Evolutionary conservation across 2,113 vertebrate genomes (phyloP).

Genomic region (Seriola quinqueradiata): DNA sequence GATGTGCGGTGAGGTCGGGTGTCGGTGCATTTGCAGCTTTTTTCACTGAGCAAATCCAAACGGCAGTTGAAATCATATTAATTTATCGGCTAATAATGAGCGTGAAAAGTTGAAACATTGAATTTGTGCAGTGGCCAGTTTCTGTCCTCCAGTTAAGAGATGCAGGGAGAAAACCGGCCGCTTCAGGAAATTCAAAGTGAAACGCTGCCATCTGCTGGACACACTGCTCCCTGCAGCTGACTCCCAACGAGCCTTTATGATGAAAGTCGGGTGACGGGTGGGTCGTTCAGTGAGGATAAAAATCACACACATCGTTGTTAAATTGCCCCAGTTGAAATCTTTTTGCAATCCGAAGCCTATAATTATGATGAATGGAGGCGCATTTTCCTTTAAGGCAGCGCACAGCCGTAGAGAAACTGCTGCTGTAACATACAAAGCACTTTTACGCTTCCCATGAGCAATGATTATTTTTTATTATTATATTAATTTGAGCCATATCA

Average conservation of each 20-base stretch:
- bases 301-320: conserved; percentile 31
- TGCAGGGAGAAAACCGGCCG: background rate
- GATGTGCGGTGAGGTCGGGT: background rate
- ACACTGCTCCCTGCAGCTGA: conserved; percentile 3
- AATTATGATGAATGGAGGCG: conserved; percentile 43
- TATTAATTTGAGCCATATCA: background rate
- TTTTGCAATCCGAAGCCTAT: conserved; percentile 36
- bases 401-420: conserved; percentile 24
- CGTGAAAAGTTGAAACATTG: background rate
- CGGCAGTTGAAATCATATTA: background rate
- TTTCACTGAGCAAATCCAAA: conserved; percentile 4
- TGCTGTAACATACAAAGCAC: background rate
- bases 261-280: conserved; percentile 21
- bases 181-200: conserved; percentile 35
- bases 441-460: conserved; percentile 22
- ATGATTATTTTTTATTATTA: conserved; percentile 6
- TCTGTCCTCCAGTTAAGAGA: background rate
- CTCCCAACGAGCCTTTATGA: conserved; percentile 33
- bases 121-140: background rate
- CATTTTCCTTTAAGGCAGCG: background rate
- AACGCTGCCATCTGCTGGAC: conserved; percentile 79
- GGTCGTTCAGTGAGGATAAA: conserved; percentile 24
- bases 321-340: conserved; percentile 38
- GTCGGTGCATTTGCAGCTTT: background rate
- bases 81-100: background rate